Base-by-base conservation (phyloP, 1,140 invertebrate genomes). In the Solen grandis region DNA sequence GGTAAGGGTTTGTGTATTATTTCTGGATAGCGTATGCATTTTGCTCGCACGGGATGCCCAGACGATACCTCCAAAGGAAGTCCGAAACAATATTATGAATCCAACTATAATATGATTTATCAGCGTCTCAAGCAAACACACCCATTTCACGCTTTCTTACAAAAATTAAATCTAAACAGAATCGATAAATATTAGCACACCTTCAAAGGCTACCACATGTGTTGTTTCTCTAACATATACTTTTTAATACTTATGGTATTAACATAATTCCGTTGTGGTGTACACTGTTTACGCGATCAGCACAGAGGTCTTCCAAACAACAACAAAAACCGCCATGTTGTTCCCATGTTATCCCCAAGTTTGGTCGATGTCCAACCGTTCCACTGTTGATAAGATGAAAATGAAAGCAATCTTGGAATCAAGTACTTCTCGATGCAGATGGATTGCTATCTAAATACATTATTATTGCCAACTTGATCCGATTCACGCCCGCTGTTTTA, bases 401-500 rank as follows among this genome's bases (percentile, higher is more conserved):
- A 59, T 66, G 75, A 78, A 78, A 78, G 75, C 75, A 57, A 78
- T 78, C 46, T 50, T 27, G 52, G 54, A 65, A 59, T 57, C 54
- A 59, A 69, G 63, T 68, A 46, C 41, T 19, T 22, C 54, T 33
- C 75, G 69, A 68, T 78, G 75, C 29, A 78, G 75, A 78, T 78
- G 68, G 52, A 78, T 78, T 35, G 54, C 19, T 50, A 69, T 68
- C 75, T 60, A 78, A 78, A 35, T 22, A 69, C 62, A 50, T 78
- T 78, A 78, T 78, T 78, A 78, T 78, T 68, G 50, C 36, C 59
- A 68, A 68, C 63, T 62, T 62, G 38, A 72, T 65, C 57, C 68
- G 65, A 62, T 80, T 80, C 66, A 80, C 77, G 77, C 77, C 69
- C 77, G 77, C 66, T 70, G 68, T 62, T 80, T 70, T 54, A 69